Evolutionary conservation across 2,888 invertebrate species (phyloP).

Genomic region (Drosophila kuntzei): DNA sequence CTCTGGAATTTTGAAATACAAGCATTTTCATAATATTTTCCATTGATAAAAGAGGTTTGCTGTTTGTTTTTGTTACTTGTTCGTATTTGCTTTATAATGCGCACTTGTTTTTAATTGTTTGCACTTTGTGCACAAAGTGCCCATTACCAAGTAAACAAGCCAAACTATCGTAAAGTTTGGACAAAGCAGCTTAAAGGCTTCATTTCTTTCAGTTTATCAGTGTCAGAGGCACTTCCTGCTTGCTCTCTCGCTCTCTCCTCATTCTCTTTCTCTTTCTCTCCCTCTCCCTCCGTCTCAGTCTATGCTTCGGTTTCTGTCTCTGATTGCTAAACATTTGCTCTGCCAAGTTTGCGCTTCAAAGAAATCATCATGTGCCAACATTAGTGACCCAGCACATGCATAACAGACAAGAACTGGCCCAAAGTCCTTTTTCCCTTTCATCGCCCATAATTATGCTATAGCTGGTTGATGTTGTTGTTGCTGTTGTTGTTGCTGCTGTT

Average conservation of each 20-base stretch:
- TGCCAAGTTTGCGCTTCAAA: conserved; percentile 46
- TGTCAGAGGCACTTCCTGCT: conserved; percentile 32
- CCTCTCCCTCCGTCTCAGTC: not conserved
- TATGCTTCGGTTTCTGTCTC: conserved; percentile 4
- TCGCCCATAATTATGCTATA: conserved; percentile 57
- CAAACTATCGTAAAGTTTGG: conserved; percentile 44
- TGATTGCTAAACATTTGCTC: conserved; percentile 44
- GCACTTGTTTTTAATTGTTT: conserved; percentile 50
- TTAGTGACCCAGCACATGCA: conserved; percentile 49
- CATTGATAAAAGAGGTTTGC: not conserved
- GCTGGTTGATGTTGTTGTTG: conserved; percentile 13
- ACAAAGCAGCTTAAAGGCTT: conserved; percentile 55
- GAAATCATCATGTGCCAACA: conserved; percentile 62
- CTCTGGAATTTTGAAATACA: not conserved
- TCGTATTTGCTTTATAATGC: conserved; percentile 9
- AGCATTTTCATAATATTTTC: not conserved
- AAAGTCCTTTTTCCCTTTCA: conserved; percentile 45
- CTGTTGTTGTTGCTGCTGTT: conserved; percentile 2
- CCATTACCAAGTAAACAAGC: conserved; percentile 56
- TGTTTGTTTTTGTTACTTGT: not conserved
- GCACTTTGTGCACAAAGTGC: conserved; percentile 44
- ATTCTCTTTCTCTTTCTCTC: not conserved
- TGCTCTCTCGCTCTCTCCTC: not conserved
- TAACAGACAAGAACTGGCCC: conserved; percentile 33
- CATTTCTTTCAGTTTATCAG: conserved; percentile 47